Evolutionary conservation across 2,888 invertebrate genomes (phyloP).

Genomic region (Galerucella pusilla): DNA sequence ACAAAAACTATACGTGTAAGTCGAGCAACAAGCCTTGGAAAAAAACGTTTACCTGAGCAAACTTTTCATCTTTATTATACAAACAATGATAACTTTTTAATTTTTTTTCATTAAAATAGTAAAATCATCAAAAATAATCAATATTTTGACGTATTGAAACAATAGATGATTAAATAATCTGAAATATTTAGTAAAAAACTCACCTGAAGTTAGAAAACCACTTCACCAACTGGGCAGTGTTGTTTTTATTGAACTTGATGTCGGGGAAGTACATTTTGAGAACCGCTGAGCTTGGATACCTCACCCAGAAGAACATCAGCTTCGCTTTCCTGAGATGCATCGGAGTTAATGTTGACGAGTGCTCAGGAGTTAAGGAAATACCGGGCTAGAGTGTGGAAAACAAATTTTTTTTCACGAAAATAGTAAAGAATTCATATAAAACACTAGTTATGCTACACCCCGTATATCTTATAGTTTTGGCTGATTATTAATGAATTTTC

Average conservation of each 20-base stretch:
- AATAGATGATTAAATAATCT: neutral
- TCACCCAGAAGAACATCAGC: slow-evolving; percentile 99
- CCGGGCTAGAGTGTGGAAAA: slow-evolving; percentile 57
- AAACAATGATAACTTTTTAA: no score
- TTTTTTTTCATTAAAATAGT: no score
- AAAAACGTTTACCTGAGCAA: no score
- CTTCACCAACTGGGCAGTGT: slow-evolving; percentile 99
- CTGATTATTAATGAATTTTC: neutral
- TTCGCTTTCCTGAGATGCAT: slow-evolving; percentile 99
- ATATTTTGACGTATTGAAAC: neutral
- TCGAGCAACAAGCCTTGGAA: no score
- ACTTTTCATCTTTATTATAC: no score
- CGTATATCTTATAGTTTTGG: neutral
- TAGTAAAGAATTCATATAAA: neutral
- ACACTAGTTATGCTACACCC: neutral
- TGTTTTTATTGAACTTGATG: slow-evolving; percentile 99
- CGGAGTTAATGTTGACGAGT: slow-evolving; percentile 97
- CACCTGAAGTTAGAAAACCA: slow-evolving; percentile 99
- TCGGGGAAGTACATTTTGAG: slow-evolving; percentile 99
- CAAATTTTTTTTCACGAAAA: slow-evolving; percentile 29
- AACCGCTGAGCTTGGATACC: slow-evolving; percentile 98
- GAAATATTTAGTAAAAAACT: slow-evolving; percentile 63
- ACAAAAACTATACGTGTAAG: no score
- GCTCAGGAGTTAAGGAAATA: slow-evolving; percentile 85
- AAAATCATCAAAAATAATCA: neutral